Evolutionary conservation across 2,888 invertebrate species (phyloP).

Genomic region (Mantis religiosa): DNA sequence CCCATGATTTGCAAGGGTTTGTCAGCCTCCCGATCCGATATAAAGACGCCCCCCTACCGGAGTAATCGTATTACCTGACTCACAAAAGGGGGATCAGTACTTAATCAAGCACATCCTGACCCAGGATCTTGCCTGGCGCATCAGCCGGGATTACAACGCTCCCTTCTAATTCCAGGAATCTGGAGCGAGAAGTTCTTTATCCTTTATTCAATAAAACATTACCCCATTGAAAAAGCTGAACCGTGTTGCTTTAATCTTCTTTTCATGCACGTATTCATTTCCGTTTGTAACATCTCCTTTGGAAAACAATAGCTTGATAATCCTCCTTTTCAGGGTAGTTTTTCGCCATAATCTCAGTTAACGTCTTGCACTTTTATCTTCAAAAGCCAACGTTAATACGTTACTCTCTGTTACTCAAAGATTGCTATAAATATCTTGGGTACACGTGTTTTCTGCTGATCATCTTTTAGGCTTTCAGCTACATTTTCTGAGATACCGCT

Average conservation of each 20-base stretch:
- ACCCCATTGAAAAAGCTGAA: not conserved
- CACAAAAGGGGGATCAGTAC: not conserved
- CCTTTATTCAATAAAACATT: not conserved
- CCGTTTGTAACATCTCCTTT: not conserved
- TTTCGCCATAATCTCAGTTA: too few species aligned
- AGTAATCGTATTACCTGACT: not conserved
- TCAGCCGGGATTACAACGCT: not conserved
- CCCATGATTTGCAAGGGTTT: not conserved
- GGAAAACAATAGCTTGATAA: not conserved
- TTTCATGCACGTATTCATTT: not conserved
- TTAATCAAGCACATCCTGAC: not conserved
- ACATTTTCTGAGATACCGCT: too few species aligned
- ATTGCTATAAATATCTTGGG: too few species aligned
- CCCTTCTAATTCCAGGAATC: too few species aligned
- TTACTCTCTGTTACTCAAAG: too few species aligned
- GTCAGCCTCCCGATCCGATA: not conserved
- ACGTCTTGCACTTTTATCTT: too few species aligned
- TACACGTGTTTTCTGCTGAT: too few species aligned
- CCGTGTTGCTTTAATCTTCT: not conserved
- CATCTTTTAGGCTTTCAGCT: too few species aligned
- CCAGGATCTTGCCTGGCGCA: not conserved
- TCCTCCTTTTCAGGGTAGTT: too few species aligned
- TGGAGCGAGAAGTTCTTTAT: not conserved
- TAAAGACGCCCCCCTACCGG: not conserved
- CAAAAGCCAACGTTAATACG: too few species aligned